Base-by-base conservation (phyloP, 2,797 vertebrate species). In the Micropoecilia bifurca region DNA sequence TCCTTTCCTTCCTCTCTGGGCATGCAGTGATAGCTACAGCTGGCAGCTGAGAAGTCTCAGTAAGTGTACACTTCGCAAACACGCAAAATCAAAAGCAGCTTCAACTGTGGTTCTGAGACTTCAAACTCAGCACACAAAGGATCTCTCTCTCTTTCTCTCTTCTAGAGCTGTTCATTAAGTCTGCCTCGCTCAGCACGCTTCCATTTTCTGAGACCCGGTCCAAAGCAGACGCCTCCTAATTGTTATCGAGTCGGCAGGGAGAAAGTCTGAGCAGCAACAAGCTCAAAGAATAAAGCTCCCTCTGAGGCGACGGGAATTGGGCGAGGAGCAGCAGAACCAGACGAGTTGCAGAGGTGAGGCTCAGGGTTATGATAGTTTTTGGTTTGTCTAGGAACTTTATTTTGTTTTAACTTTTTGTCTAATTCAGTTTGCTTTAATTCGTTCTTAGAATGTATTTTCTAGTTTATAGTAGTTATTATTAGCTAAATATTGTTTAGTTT, bases 1-100 rank as follows among this genome's bases (percentile, higher is more conserved):
- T 47, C 47, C 95, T 95, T 95, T 95, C 93, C 66, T 95, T 95
- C 93, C 66, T 88, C 87, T 7, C 69, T 6, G 78, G 76, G 80
- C 80, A 83, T 77, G 72, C 80, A 80, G 87, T 10, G 73, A 87
- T 78, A 80, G 79, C 74, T 61, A 69, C 85, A 80, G 80, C 81
- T 83, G 87, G 90, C 88, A 90, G 86, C 85, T 87, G 87, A 83
- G 83, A 86, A 71, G 72, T 81, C 79, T 88, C 85, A 84, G 82
- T 45, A 77, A 77, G 72, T 6, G 41, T 71, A 59, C 68, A n/a
- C 47, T 69, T 43, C 45, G 72, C 63, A 76, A 77, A 87, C 75
- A 33, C 18, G 36, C 10, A 78, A 83, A 77, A 83, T 79, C 81
- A 74, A 81, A 72, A 0, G 28, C 83, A 82, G 50, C 75, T 84